Evolutionary conservation across 2,797 vertebrate genomes (phyloP).

Genomic region (Sebastes diaconus): DNA sequence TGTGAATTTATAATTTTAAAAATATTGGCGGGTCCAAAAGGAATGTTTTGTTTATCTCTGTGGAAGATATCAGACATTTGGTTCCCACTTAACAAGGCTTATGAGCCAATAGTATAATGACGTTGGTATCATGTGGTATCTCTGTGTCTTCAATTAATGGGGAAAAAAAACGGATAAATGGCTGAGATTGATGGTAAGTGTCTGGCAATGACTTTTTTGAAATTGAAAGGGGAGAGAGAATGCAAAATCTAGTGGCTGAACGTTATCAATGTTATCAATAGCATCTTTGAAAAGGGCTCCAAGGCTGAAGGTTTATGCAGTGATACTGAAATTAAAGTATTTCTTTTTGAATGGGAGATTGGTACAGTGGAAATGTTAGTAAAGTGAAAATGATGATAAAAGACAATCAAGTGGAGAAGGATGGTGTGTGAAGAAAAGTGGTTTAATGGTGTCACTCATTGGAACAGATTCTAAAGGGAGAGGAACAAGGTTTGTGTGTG

Average conservation of each 20-base stretch:
- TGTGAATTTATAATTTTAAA: no score
- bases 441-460: constrained; percentile 45
- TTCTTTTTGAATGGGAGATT: constrained; percentile 22
- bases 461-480: constrained; percentile 26
- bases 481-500: background rate
- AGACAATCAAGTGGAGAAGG: constrained; percentile 9
- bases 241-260: background rate
- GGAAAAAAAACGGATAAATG: no score
- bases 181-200: no score
- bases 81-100: no score
- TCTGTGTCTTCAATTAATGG: no score
- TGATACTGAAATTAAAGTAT: constrained; percentile 22
- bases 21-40: no score
- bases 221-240: no score
- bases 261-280: background rate
- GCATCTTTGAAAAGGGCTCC: background rate
- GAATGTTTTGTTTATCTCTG: no score
- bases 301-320: constrained; percentile 6
- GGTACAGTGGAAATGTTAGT: constrained; percentile 4
- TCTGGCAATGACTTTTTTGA: no score
- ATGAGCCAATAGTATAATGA: no score
- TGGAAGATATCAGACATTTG: no score
- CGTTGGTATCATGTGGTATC: no score
- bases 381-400: constrained; percentile 45
- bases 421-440: constrained; percentile 15